A percentile compares a stretch with the other conserved stretches of the same genome.
Evolutionary conservation across 2,797 vertebrate species (phyloP).

Genomic region (Myotis findleyi): DNA sequence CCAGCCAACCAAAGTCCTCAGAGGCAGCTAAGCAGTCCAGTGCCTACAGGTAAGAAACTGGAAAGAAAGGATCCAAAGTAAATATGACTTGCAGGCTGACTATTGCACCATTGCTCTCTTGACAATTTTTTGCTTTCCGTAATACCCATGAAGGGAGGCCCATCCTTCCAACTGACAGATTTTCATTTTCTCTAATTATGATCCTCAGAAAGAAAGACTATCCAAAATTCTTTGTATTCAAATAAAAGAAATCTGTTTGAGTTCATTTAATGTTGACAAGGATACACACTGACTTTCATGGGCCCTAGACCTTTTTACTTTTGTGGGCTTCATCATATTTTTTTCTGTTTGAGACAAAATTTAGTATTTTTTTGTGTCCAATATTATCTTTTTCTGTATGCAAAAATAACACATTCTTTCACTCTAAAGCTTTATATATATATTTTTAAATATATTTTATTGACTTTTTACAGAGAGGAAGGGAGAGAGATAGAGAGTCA

Average conservation of each 20-base stretch:
- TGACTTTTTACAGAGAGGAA: too few species aligned
- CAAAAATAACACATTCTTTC: background rate
- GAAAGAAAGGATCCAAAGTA: background rate
- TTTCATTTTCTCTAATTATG: background rate
- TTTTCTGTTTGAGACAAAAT: background rate
- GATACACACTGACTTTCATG: background rate
- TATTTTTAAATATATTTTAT: too few species aligned
- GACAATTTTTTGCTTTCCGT: slow-evolving; percentile 61
- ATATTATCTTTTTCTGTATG: background rate
- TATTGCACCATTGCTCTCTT: background rate
- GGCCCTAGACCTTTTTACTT: background rate
- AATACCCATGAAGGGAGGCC: slow-evolving; percentile 62
- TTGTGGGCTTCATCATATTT: background rate
- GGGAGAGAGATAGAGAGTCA: too few species aligned
- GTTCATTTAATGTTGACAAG: background rate
- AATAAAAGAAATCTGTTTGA: background rate
- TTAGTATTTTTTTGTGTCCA: background rate
- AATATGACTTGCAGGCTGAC: slow-evolving; percentile 36
- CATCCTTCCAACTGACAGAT: background rate
- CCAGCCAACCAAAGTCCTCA: background rate
- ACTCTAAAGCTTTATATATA: background rate
- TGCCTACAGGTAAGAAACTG: background rate
- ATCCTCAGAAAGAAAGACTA: background rate
- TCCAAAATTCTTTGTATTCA: background rate
- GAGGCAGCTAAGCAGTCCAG: background rate